A percentile compares a stretch with the other conserved stretches of the same genome.
These are phyloP conservation scores for Phengaris alcon DNA, from an alignment of 2,888 invertebrate genomes.

Conservation along the genomic window DNA sequence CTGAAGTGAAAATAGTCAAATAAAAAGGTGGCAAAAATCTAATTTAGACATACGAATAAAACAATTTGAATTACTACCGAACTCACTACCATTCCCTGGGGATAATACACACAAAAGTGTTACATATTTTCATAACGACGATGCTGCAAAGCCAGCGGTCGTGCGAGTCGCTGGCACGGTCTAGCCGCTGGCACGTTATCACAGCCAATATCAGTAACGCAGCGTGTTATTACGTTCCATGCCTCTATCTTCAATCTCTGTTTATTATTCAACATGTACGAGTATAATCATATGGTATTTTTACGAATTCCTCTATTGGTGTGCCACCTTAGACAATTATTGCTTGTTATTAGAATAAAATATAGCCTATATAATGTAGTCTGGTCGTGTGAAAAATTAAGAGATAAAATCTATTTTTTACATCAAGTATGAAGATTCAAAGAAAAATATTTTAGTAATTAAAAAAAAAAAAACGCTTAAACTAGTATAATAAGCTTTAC, in stretches of 20 bases:
- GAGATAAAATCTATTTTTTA: background rate
- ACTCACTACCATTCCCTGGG: no score
- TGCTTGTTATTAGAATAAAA: background rate
- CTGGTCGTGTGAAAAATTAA: background rate
- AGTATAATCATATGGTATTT: conserved; percentile 15
- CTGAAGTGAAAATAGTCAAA: no score
- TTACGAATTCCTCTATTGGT: conserved; percentile 7
- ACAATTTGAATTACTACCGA: no score
- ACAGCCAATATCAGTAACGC: background rate
- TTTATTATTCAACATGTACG: background rate
- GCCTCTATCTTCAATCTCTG: background rate
- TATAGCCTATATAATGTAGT: conserved; percentile 1
- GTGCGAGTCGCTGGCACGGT: conserved; percentile 7
- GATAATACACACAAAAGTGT: no score
- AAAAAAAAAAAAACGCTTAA: background rate
- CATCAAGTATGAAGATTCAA: background rate
- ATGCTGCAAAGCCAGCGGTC: background rate
- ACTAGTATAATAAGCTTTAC: no score
- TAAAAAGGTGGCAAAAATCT: no score
- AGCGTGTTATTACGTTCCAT: background rate
- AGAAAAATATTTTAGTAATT: background rate
- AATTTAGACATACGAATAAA: no score
- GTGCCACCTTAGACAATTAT: background rate
- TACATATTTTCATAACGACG: no score
- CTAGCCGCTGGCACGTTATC: background rate